These are phyloP conservation scores for Drosophila diplacantha DNA, from an alignment of 2,888 invertebrate genomes.

Conservation along the genomic window DNA sequence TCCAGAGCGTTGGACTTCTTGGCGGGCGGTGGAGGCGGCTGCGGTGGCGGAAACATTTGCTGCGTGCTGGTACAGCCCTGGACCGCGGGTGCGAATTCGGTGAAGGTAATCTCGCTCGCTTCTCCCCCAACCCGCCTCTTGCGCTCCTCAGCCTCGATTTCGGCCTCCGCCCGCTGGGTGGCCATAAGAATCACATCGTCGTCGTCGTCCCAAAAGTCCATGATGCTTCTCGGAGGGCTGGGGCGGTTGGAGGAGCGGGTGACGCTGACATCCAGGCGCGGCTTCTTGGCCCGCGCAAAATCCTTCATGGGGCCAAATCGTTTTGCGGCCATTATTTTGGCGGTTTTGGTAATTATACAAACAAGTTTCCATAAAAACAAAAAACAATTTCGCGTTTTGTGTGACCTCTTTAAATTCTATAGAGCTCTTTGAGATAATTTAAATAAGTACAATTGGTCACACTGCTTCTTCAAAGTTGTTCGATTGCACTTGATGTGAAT, in stretches of 20 bases:
- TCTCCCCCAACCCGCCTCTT: slow-evolving; percentile 8
- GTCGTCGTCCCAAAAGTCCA: slow-evolving; percentile 76
- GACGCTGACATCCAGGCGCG: slow-evolving; percentile 70
- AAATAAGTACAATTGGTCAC: not conserved
- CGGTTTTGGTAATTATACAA: not conserved
- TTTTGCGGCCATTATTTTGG: slow-evolving; percentile 49
- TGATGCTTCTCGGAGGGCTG: slow-evolving; percentile 25
- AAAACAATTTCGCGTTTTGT: not conserved
- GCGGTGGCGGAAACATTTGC: slow-evolving; percentile 36
- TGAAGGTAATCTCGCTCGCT: slow-evolving; percentile 63
- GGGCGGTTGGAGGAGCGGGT: slow-evolving; percentile 32
- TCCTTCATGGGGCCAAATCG: slow-evolving; percentile 69
- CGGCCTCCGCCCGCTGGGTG: slow-evolving; percentile 74
- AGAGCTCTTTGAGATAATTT: not conserved
- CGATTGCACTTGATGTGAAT: not conserved
- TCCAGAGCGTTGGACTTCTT: slow-evolving; percentile 15
- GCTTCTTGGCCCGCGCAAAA: slow-evolving; percentile 70
- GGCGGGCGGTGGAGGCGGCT: not conserved
- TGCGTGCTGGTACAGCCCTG: slow-evolving; percentile 72
- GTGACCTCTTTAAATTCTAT: not conserved
- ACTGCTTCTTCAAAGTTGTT: not conserved
- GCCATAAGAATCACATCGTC: slow-evolving; percentile 75
- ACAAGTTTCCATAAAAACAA: not conserved
- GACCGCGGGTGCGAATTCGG: slow-evolving; percentile 63
- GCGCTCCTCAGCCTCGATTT: slow-evolving; percentile 43